phyloP scores from a whole-genome alignment of 2,888 invertebrate genomes.

The Ophioninae sp. region DNA sequence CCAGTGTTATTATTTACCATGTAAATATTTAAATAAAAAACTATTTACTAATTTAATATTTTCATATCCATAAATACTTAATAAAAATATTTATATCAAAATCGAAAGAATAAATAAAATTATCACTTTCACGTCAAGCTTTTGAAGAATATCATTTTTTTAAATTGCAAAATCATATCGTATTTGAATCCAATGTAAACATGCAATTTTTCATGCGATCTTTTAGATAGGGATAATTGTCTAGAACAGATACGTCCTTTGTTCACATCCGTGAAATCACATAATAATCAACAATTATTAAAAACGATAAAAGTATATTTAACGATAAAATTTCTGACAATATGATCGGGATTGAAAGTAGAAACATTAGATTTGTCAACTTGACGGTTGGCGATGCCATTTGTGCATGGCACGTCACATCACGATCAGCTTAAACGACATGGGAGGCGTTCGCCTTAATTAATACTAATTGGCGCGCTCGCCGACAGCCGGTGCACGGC shows the following conservation, averaged over 20 bases:
- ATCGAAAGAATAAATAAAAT: no score
- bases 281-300: neutral
- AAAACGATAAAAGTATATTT: neutral
- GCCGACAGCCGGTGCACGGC: conserved; percentile 48
- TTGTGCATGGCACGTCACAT: conserved; percentile 25
- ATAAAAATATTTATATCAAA: no score
- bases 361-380: conserved; percentile 3
- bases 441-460: conserved; percentile 54
- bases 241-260: neutral
- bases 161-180: neutral
- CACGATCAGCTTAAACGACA: conserved; percentile 47
- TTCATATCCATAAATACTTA: no score
- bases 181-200: neutral
- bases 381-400: neutral
- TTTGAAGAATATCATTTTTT: no score
- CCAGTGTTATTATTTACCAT: no score
- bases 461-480: conserved; percentile 57
- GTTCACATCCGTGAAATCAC: neutral
- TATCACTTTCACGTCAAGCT: no score
- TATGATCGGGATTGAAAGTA: neutral
- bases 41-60: no score
- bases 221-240: neutral
- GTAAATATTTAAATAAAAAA: no score
- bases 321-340: neutral
- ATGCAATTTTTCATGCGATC: neutral